Evolutionary conservation across 1,140 invertebrate species (phyloP), one percentile per base, ranked within the genome.

Genomic region (Ptiloglossa arizonensis): DNA sequence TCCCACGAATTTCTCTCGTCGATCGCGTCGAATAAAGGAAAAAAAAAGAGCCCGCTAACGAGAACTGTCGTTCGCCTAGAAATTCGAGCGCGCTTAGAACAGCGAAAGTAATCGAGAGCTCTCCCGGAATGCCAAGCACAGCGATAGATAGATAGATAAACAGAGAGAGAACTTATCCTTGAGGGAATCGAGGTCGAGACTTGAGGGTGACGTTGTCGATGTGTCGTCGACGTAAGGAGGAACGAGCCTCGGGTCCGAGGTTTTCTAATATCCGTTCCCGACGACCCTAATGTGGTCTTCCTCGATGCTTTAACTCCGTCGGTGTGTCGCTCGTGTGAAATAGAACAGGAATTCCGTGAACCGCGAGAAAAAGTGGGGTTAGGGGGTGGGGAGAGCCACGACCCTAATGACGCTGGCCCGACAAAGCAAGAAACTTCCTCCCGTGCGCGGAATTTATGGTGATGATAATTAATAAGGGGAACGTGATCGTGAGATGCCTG

Each of bases 201-300:
- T 54, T 24, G 27, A 17, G 13, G 29, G 68, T 62, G 69, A 57
- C 15, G 50, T 32, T 70, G 56, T 17, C 32, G 63, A 77, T 80
- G 54, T 50, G 63, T 77, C 57, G 52, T 64, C 66, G 41, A 15
- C 54, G 32, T 17, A 38, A 59, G 57, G 52, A 71, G 63, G 77
- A 70, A 56, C 3, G 15, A 24, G 22, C 19, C 38, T 63, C 54
- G 48, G 57, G 17, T 22, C 38, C 52, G 46, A 52, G 29, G 48
- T 83, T 83, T 72, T 83, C 72, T 81, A 81, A 83, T 80, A 83
- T 85, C 81, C 71, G 67, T 73, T 82, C 76, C 80, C 59, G 57
- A n/a, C 64, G 69, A 79, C 75, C 80, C 63, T 74, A 74, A 79
- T 70, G 63, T 66, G 46, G n/a, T 66, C 73, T 83, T 81, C 81